Evolutionary conservation across 2,888 invertebrate species (phyloP).

Genomic region (Ophion slaviceki): DNA sequence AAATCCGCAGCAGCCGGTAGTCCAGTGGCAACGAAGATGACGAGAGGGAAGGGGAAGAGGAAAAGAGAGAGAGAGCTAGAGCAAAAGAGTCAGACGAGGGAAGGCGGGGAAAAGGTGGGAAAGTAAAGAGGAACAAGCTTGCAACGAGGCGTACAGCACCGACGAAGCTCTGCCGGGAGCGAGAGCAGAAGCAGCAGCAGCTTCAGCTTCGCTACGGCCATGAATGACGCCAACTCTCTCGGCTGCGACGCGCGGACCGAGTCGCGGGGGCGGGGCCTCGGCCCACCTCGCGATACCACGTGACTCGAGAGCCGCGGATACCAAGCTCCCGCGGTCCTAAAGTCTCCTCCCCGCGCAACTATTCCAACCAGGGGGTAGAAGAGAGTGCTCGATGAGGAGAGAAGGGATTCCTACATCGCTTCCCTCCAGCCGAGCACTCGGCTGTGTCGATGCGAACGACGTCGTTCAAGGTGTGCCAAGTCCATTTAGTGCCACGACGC

Average conservation of each 20-base stretch:
- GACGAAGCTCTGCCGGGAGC: conserved; percentile 44
- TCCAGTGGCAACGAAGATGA: conserved; percentile 40
- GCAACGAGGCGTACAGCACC: conserved; percentile 38
- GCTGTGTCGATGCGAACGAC: conserved; percentile 65
- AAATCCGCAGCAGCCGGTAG: conserved; percentile 41
- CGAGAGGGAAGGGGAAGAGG: conserved; percentile 34
- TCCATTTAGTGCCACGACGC: conserved; percentile 28
- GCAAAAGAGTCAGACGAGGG: not conserved
- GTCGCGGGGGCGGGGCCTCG: conserved; percentile 84
- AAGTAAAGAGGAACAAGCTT: conserved; percentile 57
- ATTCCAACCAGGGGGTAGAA: conserved; percentile 58
- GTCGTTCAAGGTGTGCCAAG: conserved; percentile 38
- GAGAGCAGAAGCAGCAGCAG: conserved; percentile 73
- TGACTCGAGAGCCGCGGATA: conserved; percentile 69
- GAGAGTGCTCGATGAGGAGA: conserved; percentile 61
- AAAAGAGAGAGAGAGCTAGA: conserved; percentile 10
- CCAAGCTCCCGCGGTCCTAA: conserved; percentile 52
- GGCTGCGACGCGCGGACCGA: conserved; percentile 74
- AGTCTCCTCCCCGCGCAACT: conserved; percentile 63
- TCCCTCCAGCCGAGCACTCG: conserved; percentile 69
- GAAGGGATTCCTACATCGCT: conserved; percentile 65
- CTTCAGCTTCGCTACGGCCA: conserved; percentile 80
- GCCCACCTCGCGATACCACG: conserved; percentile 76
- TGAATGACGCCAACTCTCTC: conserved; percentile 78
- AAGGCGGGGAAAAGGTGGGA: conserved; percentile 42